Percentiles rank a stretch among this genome's conserved stretches.
Conservation (phyloP, 2,113 vertebrate genomes). For the Lathamus discolor region DNA sequence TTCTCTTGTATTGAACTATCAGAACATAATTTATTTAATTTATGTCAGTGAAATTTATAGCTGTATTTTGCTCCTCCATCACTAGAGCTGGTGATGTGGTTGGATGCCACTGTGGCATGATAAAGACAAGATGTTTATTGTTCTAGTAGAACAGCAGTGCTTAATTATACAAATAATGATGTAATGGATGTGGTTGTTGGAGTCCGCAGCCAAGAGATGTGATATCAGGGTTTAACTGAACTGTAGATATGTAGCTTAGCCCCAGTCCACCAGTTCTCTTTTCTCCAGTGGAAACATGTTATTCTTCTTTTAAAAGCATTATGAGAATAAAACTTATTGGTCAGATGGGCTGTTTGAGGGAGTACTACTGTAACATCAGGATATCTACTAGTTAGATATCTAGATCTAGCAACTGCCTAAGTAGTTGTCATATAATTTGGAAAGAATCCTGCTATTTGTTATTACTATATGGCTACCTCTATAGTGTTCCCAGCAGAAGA, state of each 20-base stretch:
- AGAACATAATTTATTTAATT: neutral
- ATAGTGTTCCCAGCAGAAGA: neutral
- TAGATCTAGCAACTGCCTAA: neutral
- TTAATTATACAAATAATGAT: constrained; percentile 3
- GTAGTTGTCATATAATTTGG: neutral
- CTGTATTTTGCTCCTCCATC: neutral
- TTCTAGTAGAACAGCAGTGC: neutral
- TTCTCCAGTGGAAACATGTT: neutral
- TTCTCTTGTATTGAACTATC: neutral
- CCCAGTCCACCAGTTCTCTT: neutral
- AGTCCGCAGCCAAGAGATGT: neutral
- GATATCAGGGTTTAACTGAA: neutral
- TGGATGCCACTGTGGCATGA: neutral
- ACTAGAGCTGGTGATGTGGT: neutral
- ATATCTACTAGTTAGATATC: neutral
- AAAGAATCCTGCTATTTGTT: neutral
- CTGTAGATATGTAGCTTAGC: neutral
- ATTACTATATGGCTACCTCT: neutral
- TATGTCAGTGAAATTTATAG: neutral
- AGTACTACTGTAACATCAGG: neutral
- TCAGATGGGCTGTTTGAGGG: neutral
- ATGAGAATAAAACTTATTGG: neutral
- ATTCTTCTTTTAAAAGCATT: neutral
- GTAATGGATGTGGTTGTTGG: neutral
- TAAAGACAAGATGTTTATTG: neutral